These are phyloP conservation scores for Molossus alvarezi DNA, from an alignment of 2,797 vertebrate species.

Conservation along the genomic window DNA sequence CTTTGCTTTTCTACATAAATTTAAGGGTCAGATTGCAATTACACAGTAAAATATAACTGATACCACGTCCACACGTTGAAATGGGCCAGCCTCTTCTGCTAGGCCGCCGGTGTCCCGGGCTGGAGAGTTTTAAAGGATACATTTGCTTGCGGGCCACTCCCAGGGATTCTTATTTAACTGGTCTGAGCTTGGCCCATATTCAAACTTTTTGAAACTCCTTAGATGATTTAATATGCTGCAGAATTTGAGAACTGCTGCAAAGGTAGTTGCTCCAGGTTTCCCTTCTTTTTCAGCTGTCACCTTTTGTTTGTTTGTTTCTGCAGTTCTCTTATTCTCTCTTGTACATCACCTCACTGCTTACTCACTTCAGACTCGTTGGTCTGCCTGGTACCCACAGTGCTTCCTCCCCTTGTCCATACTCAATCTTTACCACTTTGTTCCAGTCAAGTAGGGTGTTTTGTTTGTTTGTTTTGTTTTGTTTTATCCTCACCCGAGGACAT, in stretches of 20 bases:
- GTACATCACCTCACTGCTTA: background rate
- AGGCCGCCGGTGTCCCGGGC: background rate
- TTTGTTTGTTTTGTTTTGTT: too few species aligned
- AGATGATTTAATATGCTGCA: background rate
- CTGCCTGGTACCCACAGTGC: background rate
- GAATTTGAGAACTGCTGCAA: background rate
- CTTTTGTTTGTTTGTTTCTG: background rate
- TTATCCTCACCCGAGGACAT: too few species aligned
- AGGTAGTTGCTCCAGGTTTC: background rate
- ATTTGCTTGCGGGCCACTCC: background rate
- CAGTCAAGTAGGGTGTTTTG: too few species aligned
- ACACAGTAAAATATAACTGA: background rate
- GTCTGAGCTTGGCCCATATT: background rate
- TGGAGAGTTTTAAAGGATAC: background rate
- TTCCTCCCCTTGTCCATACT: background rate
- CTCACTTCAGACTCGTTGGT: background rate
- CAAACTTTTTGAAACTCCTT: constrained; percentile 11
- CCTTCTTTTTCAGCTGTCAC: background rate
- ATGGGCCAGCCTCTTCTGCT: background rate
- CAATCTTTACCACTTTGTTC: background rate
- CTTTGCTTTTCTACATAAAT: background rate
- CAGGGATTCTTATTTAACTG: constrained; percentile 12
- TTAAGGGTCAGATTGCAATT: background rate
- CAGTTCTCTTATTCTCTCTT: background rate
- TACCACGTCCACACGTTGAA: background rate